Conservation (phyloP, 2,113 vertebrate genomes). For the Tonatia bakeri region DNA sequence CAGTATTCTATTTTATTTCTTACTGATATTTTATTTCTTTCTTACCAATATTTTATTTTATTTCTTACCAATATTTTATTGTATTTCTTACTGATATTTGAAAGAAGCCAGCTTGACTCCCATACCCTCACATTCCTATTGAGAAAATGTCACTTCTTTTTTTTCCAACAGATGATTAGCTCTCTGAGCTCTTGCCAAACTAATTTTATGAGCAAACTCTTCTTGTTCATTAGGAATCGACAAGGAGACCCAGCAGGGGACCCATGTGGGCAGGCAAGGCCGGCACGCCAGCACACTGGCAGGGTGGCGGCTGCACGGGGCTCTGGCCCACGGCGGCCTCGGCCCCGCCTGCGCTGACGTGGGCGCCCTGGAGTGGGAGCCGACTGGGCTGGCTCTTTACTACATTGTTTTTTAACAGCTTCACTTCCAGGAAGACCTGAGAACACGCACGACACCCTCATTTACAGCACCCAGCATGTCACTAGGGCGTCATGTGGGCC, state of each 20-base stretch:
- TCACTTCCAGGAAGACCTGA: conserved; percentile 59
- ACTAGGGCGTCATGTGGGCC: background rate
- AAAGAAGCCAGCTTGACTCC: background rate
- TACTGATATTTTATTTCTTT: too few relatives aligned
- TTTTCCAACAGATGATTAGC: background rate
- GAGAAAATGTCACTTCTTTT: background rate
- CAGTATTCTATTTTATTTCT: too few relatives aligned
- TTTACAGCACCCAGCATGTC: background rate
- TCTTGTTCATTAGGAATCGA: too few relatives aligned
- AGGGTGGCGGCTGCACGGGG: background rate
- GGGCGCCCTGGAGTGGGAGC: background rate
- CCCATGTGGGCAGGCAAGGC: background rate
- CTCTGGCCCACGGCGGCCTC: background rate
- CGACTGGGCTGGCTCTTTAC: background rate
- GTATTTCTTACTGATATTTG: background rate
- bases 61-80: too few relatives aligned
- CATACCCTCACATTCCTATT: background rate
- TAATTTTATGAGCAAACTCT: background rate
- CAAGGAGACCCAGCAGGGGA: background rate
- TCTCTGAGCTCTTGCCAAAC: background rate
- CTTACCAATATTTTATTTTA: too few relatives aligned
- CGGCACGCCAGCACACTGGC: background rate
- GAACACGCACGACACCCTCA: background rate
- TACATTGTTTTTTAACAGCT: background rate
- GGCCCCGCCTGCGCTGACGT: background rate